A percentile compares a stretch with the other conserved stretches of the same genome.
These are phyloP conservation scores for Hycleus cichorii DNA, from an alignment of 1,140 invertebrate species.

Conservation along the genomic window DNA sequence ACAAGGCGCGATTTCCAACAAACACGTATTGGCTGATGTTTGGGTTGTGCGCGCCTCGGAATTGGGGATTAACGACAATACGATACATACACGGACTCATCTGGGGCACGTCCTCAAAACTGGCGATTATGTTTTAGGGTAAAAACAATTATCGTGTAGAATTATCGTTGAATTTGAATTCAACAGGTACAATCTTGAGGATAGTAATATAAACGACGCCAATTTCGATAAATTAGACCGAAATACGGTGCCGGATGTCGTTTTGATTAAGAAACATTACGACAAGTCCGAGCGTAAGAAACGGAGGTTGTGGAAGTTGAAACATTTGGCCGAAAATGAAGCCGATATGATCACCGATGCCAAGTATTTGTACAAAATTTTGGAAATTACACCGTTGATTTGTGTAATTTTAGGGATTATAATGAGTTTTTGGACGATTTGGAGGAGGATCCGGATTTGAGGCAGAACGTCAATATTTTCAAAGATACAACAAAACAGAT, in stretches of 20 bases:
- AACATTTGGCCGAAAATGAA: constrained; percentile 69
- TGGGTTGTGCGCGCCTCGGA: constrained; percentile 90
- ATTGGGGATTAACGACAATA: constrained; percentile 74
- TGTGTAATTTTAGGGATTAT: constrained; percentile 64
- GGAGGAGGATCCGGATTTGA: constrained; percentile 85
- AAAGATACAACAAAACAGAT: constrained; percentile 59
- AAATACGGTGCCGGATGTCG: constrained; percentile 75
- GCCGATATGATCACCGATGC: constrained; percentile 60
- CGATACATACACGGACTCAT: constrained; percentile 84
- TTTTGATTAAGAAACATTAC: constrained; percentile 91
- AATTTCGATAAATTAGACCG: constrained; percentile 78
- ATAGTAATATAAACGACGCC: constrained; percentile 83
- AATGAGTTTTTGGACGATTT: constrained; percentile 95
- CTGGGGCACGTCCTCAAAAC: constrained; percentile 88
- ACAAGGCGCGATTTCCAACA: constrained; percentile 76
- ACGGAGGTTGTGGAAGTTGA: constrained; percentile 86
- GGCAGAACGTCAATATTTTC: constrained; percentile 93
- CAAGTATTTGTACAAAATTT: constrained; percentile 48
- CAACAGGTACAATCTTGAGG: constrained; percentile 74
- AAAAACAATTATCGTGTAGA: constrained; percentile 28
- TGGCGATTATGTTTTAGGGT: constrained; percentile 90
- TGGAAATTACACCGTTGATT: too few relatives aligned
- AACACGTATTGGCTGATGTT: constrained; percentile 86
- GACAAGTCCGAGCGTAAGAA: constrained; percentile 64
- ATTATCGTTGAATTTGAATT: not conserved